Evolutionary conservation across 2,113 vertebrate species (phyloP).

Genomic region (Phalacrocorax pelagicus): DNA sequence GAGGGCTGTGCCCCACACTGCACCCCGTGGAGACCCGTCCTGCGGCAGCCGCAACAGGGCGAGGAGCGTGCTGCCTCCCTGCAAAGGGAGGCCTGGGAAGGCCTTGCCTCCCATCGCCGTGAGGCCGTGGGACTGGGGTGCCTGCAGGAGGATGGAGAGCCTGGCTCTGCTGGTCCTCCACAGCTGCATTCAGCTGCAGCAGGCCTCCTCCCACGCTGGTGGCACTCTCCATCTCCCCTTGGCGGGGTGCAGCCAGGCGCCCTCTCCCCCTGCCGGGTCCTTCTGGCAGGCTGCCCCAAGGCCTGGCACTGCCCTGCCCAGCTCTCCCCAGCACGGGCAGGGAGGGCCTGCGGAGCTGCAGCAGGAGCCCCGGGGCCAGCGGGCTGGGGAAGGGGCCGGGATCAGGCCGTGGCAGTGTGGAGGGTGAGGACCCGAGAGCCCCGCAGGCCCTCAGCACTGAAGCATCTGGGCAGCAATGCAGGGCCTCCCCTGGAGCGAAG

Average conservation of each 20-base stretch:
- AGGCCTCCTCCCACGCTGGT: not conserved
- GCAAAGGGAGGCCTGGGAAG: too few species aligned
- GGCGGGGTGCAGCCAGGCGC: not conserved
- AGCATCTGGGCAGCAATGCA: not conserved
- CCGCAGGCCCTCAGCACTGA: not conserved
- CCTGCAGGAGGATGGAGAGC: not conserved
- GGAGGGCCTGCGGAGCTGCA: not conserved
- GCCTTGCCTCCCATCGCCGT: too few species aligned
- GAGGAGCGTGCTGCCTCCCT: not conserved
- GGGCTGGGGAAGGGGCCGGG: not conserved
- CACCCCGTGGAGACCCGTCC: not conserved
- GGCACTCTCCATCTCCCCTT: not conserved
- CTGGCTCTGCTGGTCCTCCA: too few species aligned
- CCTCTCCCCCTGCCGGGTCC: not conserved
- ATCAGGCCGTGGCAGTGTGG: not conserved
- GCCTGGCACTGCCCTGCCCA: not conserved
- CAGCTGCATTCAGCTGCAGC: too few species aligned
- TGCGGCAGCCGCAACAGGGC: not conserved
- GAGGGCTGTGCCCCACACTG: not conserved
- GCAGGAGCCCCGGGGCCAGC: not conserved
- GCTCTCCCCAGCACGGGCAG: not conserved
- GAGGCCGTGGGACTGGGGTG: too few species aligned
- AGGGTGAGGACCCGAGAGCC: not conserved
- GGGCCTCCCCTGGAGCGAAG: not conserved
- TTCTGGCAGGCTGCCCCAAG: too few species aligned